These are phyloP conservation scores for Choristoneura fumiferana DNA, from an alignment of 1,140 invertebrate genomes.

Conservation along the genomic window DNA sequence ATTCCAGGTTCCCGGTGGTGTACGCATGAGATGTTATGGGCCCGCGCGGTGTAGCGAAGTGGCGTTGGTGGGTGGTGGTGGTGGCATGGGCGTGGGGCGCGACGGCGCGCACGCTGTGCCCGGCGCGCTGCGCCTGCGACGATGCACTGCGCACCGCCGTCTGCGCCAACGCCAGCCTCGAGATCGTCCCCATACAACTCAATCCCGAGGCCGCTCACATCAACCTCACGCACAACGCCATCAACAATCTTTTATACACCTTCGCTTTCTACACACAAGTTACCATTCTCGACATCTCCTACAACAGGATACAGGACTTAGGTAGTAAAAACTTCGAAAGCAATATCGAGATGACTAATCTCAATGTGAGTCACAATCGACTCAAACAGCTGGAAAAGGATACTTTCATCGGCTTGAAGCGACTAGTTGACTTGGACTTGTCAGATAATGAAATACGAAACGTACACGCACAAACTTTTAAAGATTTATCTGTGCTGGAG, in stretches of 20 bases:
- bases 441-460: conserved; percentile 87
- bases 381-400: conserved; percentile 85
- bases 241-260: conserved; percentile 84
- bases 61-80: conserved; percentile 69
- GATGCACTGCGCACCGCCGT: conserved; percentile 85
- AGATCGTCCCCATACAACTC: conserved; percentile 91
- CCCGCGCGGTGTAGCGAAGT: conserved; percentile 68
- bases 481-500: conserved; percentile 84
- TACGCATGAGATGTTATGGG: conserved; percentile 77
- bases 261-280: conserved; percentile 89
- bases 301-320: conserved; percentile 87
- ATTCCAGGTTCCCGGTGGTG: conserved; percentile 56
- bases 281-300: conserved; percentile 87
- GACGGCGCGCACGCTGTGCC: conserved; percentile 83
- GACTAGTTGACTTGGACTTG: conserved; percentile 84
- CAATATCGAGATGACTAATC: conserved; percentile 83
- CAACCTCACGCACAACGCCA: conserved; percentile 87
- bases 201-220: conserved; percentile 90
- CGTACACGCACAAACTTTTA: conserved; percentile 85
- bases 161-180: conserved; percentile 87
- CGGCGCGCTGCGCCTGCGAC: conserved; percentile 88
- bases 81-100: conserved; percentile 61
- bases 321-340: conserved; percentile 89
- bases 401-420: conserved; percentile 86
- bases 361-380: conserved; percentile 88